Base-by-base conservation (phyloP, 2,113 vertebrate genomes). In the Burhinus oedicnemus region DNA sequence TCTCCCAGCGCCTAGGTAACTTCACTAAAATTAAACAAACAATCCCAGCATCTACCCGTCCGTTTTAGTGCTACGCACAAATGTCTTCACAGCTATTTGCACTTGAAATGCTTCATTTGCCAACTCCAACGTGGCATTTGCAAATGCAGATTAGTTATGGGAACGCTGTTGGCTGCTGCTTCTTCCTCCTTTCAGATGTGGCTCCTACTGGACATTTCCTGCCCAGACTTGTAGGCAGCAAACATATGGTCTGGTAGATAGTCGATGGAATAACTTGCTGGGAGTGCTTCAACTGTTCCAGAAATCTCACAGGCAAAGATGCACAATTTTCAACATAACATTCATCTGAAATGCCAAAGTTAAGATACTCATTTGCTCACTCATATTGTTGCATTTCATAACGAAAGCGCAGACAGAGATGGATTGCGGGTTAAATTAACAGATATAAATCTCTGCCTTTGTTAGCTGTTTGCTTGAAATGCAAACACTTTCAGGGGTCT, bases 271-370 rank as follows among this genome's bases (percentile, higher is more conserved):
- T 93, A 95, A 88, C 83, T 93, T 76, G 19, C 89, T 93, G 90
- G 51, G 78, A 85, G 61, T 96, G 18, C 76, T 89, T 89, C 5
- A 64, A 83, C 68, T 78, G 85, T 95, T 97, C 97, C 52, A 87
- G 86, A 92, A 97, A 97, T 93, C 90, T 96, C 92, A 34, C 75
- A 62, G 13, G 57, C 69, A 90, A 74, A 96, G 94, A 97, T 75
- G 75, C 72, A 32, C 62, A 12, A 32, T 83, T 91, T 90, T 77
- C 83, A 82, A 25, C 71, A 86, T 66, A 92, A 72, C 76, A 64
- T 27, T 36, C 87, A 5, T 97, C 90, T 65, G 79, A 98, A 96
- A 97, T 98, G 95, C 96, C 97, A 97, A 42, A 96, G 93, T 96
- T 94, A 97, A 98, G 97, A 84, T 91, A 89, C 91, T 97, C 96